A percentile compares a stretch with the other conserved stretches of the same genome.
These are phyloP conservation scores for Perizoma affinitatum DNA, from an alignment of 2,888 invertebrate species.

Conservation along the genomic window DNA sequence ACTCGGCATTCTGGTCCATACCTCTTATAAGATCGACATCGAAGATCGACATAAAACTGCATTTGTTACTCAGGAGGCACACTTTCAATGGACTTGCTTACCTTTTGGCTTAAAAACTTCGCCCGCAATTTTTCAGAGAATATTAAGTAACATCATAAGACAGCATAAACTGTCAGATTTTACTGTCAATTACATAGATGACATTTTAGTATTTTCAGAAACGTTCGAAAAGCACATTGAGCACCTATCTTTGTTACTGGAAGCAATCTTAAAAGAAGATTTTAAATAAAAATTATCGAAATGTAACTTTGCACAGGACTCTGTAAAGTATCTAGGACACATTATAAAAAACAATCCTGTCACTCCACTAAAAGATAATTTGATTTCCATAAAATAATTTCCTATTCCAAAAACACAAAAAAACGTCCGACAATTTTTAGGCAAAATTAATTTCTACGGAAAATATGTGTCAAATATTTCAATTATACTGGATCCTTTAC, in stretches of 20 bases:
- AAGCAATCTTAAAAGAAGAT: constrained; percentile 39
- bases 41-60: constrained; percentile 23
- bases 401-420: constrained; percentile 31
- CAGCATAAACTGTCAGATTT: constrained; percentile 28
- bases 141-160: constrained; percentile 42
- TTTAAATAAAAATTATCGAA: constrained; percentile 15
- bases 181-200: constrained; percentile 27
- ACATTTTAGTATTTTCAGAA: constrained; percentile 18
- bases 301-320: constrained; percentile 5
- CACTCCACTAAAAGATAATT: constrained; percentile 41
- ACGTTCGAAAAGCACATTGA: constrained; percentile 7
- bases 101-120: constrained; percentile 58
- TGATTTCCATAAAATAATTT: constrained; percentile 40
- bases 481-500: constrained; percentile 39
- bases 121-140: constrained; percentile 57
- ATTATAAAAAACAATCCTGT: constrained; percentile 41
- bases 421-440: constrained; percentile 23
- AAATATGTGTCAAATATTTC: constrained; percentile 40
- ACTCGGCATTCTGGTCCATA: constrained; percentile 56
- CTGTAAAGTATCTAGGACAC: constrained; percentile 41
- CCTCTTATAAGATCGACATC: no score
- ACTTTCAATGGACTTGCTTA: constrained; percentile 50
- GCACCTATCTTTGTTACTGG: constrained; percentile 19
- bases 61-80: constrained; percentile 45
- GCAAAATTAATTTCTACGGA: constrained; percentile 3